Base-by-base conservation (phyloP, 2,113 vertebrate genomes). In the Brachypodius melanocephalos region DNA sequence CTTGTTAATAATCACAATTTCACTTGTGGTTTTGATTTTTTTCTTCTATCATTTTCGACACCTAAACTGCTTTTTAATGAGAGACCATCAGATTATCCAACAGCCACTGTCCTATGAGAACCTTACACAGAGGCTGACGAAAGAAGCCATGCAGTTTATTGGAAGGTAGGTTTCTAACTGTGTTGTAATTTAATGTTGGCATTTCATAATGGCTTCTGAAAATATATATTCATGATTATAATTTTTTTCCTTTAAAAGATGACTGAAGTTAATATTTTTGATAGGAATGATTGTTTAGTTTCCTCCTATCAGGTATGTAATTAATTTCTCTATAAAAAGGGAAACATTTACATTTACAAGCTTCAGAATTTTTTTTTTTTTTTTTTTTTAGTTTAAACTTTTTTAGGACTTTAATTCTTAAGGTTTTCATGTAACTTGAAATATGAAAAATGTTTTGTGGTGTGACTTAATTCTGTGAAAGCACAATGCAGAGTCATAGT, bases 31-130 rank as follows among this genome's bases (percentile, higher is more conserved):
- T 42, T 54, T 96, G 22, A 20, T 85, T 5, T 54, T 76, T 19
- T 98, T 99, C 84, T 62, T 98, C 14, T 85, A 89, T 46, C 61
- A 85, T 26, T 97, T 98, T 88, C 98, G 98, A 6, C 96, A 98
- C 28, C 66, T 99, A 16, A 99, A 99, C 96, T 99, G 99, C 90
- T 95, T 99, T 62, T 97, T 99, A 68, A 99, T 99, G 98, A 97
- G 97, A 24, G 87, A 98, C 66, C 67, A 88, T 22, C 75, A 88
- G 14, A 80, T 99, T 32, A 95, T 98, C 31, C 98, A 99, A 96
- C 99, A 99, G 94, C 99, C 98, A 0, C 95, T 98, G 6, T 92
- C 79, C 6, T 98, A 98, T 11, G 97, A 98, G 36, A 98, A 98
- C 87, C 98, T 99, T 92, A 99, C 98, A 2, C 98, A 98, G 92